These are phyloP conservation scores for Tragelaphus scriptus DNA, from an alignment of 2,113 vertebrate genomes.

Conservation along the genomic window DNA sequence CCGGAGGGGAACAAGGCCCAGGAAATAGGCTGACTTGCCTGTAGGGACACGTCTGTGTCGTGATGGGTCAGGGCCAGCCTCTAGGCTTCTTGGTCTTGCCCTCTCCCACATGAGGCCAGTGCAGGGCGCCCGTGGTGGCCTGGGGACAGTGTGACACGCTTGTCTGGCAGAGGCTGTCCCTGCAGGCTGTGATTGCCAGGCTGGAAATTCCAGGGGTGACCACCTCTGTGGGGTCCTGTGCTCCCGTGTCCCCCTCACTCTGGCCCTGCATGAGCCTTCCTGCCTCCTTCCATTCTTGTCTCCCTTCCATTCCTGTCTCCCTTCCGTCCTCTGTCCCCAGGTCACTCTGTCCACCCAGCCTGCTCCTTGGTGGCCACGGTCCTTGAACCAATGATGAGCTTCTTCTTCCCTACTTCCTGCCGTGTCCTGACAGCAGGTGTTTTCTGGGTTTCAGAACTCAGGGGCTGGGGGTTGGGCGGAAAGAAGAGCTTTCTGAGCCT, in stretches of 20 bases:
- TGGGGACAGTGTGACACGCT: background rate
- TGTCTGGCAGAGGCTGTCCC: background rate
- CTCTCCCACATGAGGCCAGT: background rate
- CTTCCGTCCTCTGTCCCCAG: background rate
- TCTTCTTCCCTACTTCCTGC: background rate
- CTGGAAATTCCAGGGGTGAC: background rate
- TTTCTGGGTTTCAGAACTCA: background rate
- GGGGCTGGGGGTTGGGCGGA: accelerated
- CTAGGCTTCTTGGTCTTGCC: background rate
- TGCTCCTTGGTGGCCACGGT: background rate
- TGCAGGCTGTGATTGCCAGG: background rate
- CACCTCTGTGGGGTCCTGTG: background rate
- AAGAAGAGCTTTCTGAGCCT: background rate
- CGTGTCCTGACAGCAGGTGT: background rate
- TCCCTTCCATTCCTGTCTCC: background rate
- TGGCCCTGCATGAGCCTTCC: background rate
- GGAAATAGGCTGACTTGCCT: background rate
- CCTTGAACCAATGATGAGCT: background rate
- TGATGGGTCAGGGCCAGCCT: background rate
- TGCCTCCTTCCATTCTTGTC: background rate
- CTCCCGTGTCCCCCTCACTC: background rate
- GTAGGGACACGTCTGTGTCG: background rate
- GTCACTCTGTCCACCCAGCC: too few relatives aligned
- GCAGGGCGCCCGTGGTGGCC: accelerated
- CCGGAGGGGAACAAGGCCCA: background rate